A percentile compares a stretch with the other conserved stretches of the same genome.
Evolutionary conservation across 2,888 invertebrate species (phyloP).

Genomic region (Acanthosepion pharaonis): DNA sequence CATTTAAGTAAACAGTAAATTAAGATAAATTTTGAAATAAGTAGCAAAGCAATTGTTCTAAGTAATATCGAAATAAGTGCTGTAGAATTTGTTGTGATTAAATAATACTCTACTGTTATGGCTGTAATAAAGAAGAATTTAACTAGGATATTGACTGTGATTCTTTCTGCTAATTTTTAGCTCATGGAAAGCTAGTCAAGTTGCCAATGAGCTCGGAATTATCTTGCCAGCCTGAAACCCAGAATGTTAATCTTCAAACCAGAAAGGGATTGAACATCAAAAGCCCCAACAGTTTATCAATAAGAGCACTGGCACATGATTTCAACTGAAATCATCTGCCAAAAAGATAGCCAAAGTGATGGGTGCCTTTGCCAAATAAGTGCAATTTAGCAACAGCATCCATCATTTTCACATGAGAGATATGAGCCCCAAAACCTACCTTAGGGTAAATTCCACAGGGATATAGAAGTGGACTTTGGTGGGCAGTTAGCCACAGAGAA

Average conservation of each 20-base stretch:
- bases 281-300: not conserved
- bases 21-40: no score
- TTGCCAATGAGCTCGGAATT: not conserved
- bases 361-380: not conserved
- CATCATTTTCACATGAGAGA: not conserved
- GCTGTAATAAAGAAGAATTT: no score
- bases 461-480: not conserved
- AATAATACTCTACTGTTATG: no score
- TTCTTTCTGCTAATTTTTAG: no score
- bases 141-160: no score
- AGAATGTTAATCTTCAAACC: not conserved
- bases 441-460: not conserved
- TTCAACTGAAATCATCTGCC: not conserved
- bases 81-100: no score
- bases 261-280: not conserved
- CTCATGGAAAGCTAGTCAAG: not conserved
- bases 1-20: no score
- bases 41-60: no score
- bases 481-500: not conserved
- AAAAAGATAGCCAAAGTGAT: not conserved
- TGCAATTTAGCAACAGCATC: not conserved
- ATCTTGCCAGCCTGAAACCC: not conserved
- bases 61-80: no score
- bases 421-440: not conserved
- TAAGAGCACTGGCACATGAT: not conserved